phyloP scores from a whole-genome alignment of 37 sponge, comb jelly and placozoan genomes.

The Theonella swinhoei region DNA sequence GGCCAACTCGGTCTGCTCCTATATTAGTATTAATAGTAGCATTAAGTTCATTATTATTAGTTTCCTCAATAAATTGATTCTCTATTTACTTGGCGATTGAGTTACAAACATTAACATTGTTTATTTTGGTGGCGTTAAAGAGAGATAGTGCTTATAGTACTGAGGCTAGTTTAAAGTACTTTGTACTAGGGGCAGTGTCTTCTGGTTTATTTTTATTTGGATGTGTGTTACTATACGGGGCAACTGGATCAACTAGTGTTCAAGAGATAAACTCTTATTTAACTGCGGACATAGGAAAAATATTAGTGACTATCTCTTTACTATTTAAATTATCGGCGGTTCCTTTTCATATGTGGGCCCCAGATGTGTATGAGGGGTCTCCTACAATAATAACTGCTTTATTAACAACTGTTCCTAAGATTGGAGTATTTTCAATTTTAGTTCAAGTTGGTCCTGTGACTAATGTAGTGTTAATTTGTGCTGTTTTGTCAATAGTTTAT shows the following conservation, averaged over 20 bases:
- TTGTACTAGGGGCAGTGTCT: conserved; percentile 71
- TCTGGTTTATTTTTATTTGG: conserved; percentile 78
- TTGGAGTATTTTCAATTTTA: conserved; percentile 65
- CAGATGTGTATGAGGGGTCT: conserved; percentile 82
- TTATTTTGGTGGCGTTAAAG: conserved; percentile 62
- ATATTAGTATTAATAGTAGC: conserved; percentile 61
- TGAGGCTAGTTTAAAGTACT: conserved; percentile 71
- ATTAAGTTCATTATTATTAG: conserved; percentile 69
- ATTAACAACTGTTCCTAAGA: conserved; percentile 66
- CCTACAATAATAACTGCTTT: conserved; percentile 59
- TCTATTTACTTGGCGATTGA: conserved; percentile 73
- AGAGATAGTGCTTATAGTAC: conserved; percentile 63
- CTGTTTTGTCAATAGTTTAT: conserved; percentile 63
- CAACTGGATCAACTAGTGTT: conserved; percentile 60
- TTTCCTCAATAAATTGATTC: conserved; percentile 71
- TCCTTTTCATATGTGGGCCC: conserved; percentile 83
- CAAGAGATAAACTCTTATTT: conserved; percentile 50
- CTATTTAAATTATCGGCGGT: conserved; percentile 69
- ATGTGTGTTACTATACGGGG: conserved; percentile 61
- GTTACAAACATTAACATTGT: conserved; percentile 64
- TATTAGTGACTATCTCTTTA: conserved; percentile 67
- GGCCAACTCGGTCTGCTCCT: conserved; percentile 15
- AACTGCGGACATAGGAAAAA: conserved; percentile 31
- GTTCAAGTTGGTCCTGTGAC: conserved; percentile 62
- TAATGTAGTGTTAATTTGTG: conserved; percentile 67